These are phyloP conservation scores for Trichomycterus rosablanca DNA, from an alignment of 2,113 vertebrate genomes.

Conservation along the genomic window DNA sequence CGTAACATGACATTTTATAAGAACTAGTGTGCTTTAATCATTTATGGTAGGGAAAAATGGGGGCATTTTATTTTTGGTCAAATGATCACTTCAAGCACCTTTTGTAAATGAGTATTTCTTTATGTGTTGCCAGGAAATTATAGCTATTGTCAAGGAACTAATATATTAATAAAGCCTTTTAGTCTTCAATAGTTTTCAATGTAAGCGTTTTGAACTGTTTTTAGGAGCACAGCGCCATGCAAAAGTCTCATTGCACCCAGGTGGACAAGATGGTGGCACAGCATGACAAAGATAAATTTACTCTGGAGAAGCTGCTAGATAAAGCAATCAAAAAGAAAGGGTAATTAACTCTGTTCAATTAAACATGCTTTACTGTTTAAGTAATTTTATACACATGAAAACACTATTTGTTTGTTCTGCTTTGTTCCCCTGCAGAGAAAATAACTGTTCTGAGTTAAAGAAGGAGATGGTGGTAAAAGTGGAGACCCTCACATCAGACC, in stretches of 20 bases:
- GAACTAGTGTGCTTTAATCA: no score
- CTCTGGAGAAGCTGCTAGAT: slow-evolving; percentile 87
- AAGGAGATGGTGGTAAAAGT: slow-evolving; percentile 97
- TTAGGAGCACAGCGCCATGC: slow-evolving; percentile 92
- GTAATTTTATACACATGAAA: background rate
- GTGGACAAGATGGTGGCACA: slow-evolving; percentile 93
- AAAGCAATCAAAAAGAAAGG: slow-evolving; percentile 96
- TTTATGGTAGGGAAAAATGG: no score
- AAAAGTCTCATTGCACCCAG: slow-evolving; percentile 91
- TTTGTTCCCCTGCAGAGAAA: slow-evolving; percentile 74
- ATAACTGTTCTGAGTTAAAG: slow-evolving; percentile 92
- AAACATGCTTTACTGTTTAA: background rate
- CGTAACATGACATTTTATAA: no score
- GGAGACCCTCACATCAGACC: slow-evolving; percentile 83
- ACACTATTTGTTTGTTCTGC: background rate
- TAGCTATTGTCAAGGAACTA: no score
- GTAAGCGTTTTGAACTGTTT: no score
- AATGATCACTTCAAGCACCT: no score
- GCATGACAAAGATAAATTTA: slow-evolving; percentile 89
- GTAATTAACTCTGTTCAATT: slow-evolving; percentile 58
- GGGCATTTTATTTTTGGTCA: no score
- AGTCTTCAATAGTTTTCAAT: no score
- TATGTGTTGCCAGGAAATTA: no score
- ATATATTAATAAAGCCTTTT: no score
- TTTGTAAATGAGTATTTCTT: no score